These are phyloP conservation scores for Conus canariensis DNA, from an alignment of 2,888 invertebrate species.

Conservation along the genomic window DNA sequence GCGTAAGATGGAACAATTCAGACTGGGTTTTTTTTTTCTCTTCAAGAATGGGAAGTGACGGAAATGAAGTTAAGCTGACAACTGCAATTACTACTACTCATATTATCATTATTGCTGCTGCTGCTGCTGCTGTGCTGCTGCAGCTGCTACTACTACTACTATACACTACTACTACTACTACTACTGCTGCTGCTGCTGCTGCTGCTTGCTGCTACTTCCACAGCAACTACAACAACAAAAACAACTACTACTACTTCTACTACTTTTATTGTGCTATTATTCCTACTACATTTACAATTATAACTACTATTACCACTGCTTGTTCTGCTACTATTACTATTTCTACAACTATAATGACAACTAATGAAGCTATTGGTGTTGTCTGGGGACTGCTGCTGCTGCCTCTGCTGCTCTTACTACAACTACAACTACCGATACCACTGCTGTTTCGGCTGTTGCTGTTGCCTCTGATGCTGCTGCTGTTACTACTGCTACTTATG, in stretches of 20 bases:
- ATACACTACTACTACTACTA: constrained; percentile 29
- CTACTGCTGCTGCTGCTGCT: neutral
- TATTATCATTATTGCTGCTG: neutral
- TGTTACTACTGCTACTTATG: neutral
- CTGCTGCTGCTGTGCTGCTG: neutral
- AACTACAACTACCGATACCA: constrained; percentile 22
- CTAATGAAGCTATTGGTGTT: no score
- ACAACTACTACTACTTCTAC: no score
- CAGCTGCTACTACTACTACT: constrained; percentile 24
- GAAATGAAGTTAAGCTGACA: no score
- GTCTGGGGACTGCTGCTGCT: neutral
- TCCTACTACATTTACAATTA: no score
- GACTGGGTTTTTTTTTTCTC: no score
- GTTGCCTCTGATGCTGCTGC: neutral
- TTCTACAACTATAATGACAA: no score
- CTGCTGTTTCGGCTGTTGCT: constrained; percentile 29
- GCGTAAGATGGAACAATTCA: no score
- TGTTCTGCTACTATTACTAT: no score
- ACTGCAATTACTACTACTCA: no score
- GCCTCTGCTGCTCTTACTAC: constrained; percentile 30
- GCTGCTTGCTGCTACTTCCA: neutral
- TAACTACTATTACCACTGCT: constrained; percentile 23
- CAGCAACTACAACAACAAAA: no score
- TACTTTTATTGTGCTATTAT: no score
- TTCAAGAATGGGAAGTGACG: no score